Conservation (phyloP, 2,113 vertebrate species). For the Eurypyga helias region DNA sequence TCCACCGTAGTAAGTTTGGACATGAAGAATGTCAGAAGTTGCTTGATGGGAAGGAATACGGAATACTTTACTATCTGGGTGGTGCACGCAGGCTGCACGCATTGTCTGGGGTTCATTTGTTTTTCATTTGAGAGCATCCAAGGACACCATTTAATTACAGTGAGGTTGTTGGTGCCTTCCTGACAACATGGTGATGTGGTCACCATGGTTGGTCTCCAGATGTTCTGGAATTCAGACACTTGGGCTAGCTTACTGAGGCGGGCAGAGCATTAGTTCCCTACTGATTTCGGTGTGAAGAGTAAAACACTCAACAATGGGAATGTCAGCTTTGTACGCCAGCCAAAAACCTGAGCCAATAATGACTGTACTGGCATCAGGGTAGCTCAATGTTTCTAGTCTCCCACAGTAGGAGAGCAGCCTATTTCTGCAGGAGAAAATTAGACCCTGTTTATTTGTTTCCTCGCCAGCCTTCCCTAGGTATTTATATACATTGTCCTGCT, state of each 20-base stretch:
- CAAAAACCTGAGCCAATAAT: neutral
- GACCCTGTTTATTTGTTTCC: slow-evolving; percentile 2
- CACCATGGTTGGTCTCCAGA: neutral
- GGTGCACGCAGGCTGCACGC: neutral
- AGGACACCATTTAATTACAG: neutral
- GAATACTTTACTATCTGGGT: neutral
- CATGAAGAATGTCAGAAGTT: neutral
- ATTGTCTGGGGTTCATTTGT: neutral
- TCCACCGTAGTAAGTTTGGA: neutral
- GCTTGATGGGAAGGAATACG: neutral
- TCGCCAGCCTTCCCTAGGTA: neutral
- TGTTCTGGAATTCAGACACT: neutral
- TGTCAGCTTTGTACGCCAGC: neutral
- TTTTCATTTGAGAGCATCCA: neutral
- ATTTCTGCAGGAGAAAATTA: slow-evolving; percentile 27
- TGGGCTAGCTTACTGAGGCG: neutral
- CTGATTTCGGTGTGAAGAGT: neutral
- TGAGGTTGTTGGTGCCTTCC: neutral
- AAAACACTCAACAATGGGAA: neutral
- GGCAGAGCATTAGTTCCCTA: neutral
- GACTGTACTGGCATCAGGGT: neutral
- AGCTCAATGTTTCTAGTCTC: slow-evolving; percentile 6
- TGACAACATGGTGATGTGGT: fast-evolving
- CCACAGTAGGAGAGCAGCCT: neutral
- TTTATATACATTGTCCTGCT: neutral